A percentile compares a stretch with the other conserved stretches of the same genome.
Evolutionary conservation across 2,797 vertebrate species (phyloP).

Genomic region (Mallotus villosus): DNA sequence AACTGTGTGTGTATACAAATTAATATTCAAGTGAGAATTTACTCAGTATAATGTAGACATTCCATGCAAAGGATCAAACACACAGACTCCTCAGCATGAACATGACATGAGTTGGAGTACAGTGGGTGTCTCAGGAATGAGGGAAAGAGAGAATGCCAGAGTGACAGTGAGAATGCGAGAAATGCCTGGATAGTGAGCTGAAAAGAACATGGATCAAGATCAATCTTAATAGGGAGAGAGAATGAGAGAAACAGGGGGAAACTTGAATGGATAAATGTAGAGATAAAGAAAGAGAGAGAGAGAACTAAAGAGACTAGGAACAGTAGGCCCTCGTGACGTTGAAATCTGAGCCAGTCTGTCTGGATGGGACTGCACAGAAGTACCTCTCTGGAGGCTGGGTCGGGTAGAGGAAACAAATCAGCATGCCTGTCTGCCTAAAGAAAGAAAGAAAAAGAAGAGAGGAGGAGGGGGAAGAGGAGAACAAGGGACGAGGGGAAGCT

Average conservation of each 20-base stretch:
- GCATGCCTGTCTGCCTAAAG: background rate
- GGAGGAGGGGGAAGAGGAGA: background rate
- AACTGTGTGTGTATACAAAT: background rate
- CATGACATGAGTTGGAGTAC: constrained; percentile 23
- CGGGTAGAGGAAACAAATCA: constrained; percentile 44
- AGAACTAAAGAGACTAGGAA: constrained; percentile 26
- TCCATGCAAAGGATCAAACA: constrained; percentile 29
- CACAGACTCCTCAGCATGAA: constrained; percentile 18
- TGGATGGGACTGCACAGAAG: background rate
- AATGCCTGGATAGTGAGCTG: too few relatives aligned
- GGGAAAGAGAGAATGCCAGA: constrained; percentile 17
- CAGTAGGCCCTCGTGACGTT: constrained; percentile 13
- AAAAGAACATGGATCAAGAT: background rate
- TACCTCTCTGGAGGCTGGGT: constrained; percentile 14
- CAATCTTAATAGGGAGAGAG: background rate
- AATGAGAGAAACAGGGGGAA: constrained; percentile 23
- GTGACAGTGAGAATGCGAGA: background rate
- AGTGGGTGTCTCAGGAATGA: background rate
- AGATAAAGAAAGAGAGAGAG: constrained; percentile 19
- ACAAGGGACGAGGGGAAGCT: background rate
- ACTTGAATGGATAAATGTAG: too few relatives aligned
- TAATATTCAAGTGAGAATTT: background rate
- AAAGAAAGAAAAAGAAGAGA: background rate
- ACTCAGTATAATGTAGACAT: constrained; percentile 23
- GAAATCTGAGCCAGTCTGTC: constrained; percentile 1